Evolutionary conservation across 2,113 vertebrate genomes (phyloP).

Genomic region (Colius striatus): DNA sequence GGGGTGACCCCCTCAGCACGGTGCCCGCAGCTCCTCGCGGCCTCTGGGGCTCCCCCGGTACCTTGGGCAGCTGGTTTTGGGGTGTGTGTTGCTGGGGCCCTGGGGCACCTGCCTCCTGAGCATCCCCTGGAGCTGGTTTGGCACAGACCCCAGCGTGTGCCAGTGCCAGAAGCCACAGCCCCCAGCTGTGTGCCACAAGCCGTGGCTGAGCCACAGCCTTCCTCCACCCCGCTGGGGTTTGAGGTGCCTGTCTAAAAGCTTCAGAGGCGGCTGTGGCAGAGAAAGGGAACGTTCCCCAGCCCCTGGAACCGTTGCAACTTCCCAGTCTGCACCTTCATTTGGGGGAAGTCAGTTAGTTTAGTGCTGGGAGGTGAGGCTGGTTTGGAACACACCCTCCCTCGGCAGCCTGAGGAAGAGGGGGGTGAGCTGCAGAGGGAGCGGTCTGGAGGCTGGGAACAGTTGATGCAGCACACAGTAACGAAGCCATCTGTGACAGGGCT

Average conservation of each 20-base stretch:
- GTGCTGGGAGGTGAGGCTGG: neutral
- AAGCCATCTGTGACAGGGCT: neutral
- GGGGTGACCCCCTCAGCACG: fast-evolving
- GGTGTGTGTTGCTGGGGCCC: neutral
- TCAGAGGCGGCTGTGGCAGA: neutral
- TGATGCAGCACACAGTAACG: fast-evolving
- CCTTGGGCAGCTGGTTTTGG: neutral
- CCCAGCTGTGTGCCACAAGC: no score
- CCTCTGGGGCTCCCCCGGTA: neutral
- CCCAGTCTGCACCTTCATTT: fast-evolving
- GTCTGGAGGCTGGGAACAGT: neutral
- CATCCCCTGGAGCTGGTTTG: fast-evolving
- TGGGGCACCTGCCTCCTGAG: neutral
- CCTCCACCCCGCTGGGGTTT: fast-evolving
- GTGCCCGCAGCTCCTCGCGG: fast-evolving
- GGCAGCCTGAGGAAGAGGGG: neutral
- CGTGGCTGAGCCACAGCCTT: fast-evolving
- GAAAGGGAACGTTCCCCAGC: neutral
- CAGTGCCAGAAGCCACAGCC: fast-evolving
- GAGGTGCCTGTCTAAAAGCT: neutral
- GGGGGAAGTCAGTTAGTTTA: neutral
- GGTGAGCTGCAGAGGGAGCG: neutral
- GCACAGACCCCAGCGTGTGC: fast-evolving
- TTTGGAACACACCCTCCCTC: neutral
- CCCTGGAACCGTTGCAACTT: neutral